phyloP scores from a whole-genome alignment of 2,888 invertebrate species.

The Cataglyphis cursor region DNA sequence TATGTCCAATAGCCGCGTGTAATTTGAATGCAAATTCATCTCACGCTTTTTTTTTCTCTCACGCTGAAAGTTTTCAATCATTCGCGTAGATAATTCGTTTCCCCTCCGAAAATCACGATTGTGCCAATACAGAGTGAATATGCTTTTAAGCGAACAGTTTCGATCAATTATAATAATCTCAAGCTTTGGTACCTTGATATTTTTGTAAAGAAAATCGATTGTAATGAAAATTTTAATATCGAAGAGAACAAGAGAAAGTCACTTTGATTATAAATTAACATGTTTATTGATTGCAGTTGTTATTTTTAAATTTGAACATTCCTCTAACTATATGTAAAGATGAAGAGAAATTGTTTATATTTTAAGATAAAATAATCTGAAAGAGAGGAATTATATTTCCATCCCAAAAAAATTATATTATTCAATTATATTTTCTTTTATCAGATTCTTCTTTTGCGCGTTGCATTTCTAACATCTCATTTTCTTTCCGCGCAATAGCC shows the following conservation, averaged over 20 bases:
- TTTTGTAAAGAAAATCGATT: conserved; percentile 3
- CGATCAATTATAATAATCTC: background rate
- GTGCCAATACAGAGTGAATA: background rate
- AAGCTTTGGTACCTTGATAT: background rate
- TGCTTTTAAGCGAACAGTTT: background rate
- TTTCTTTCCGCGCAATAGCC: conserved; percentile 6
- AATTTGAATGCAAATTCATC: conserved; percentile 64
- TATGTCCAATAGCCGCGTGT: conserved; percentile 61
- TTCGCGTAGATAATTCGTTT: conserved; percentile 35
- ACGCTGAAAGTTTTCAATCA: conserved; percentile 59
- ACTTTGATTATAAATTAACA: background rate
- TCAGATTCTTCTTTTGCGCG: background rate
- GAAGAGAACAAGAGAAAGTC: background rate
- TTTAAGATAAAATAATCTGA: background rate
- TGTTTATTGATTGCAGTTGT: background rate
- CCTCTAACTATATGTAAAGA: background rate
- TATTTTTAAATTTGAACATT: background rate
- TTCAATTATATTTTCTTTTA: conserved; percentile 1
- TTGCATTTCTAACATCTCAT: conserved; percentile 8
- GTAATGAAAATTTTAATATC: background rate
- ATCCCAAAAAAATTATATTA: background rate
- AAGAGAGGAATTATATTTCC: background rate
- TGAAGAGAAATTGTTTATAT: background rate
- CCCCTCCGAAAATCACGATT: conserved; percentile 17
- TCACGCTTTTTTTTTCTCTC: conserved; percentile 48